phyloP scores from a whole-genome alignment of 1,140 invertebrate species.

The Drosophila serrata region DNA sequence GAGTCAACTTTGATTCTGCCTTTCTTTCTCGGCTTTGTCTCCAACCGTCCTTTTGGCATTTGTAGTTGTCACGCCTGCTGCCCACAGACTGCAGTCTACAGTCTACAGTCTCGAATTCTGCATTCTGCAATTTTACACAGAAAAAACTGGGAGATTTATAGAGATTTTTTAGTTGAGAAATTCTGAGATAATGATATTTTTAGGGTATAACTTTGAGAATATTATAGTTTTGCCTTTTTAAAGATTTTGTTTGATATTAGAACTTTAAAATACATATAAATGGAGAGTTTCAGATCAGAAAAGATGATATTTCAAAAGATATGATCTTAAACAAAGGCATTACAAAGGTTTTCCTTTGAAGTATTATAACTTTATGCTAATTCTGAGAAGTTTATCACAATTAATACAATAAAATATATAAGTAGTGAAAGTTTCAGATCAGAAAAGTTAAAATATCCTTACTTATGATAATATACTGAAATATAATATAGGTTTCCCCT shows the following conservation, averaged over 20 bases:
- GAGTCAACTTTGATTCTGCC: slow-evolving; percentile 62
- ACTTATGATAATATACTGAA: background rate
- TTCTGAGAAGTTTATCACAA: background rate
- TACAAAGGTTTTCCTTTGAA: too few species aligned
- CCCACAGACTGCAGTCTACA: slow-evolving; percentile 32
- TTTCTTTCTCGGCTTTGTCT: slow-evolving; percentile 13
- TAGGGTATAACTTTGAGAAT: background rate
- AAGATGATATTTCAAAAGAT: background rate
- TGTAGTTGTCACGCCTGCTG: slow-evolving; percentile 64
- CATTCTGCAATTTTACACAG: slow-evolving; percentile 8
- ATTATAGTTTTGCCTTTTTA: too few species aligned
- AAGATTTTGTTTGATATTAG: too few species aligned
- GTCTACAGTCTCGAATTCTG: background rate
- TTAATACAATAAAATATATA: background rate
- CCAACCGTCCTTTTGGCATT: slow-evolving; percentile 8
- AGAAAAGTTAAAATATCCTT: background rate
- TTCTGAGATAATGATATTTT: background rate
- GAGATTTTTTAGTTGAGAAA: background rate
- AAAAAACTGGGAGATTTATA: background rate
- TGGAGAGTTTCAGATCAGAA: background rate
- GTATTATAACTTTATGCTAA: background rate
- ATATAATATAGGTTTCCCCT: background rate
- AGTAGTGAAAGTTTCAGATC: background rate
- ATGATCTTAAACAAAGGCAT: background rate
- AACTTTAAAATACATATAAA: background rate